Percentiles rank a stretch among this genome's conserved stretches.
Conservation (phyloP, 1,140 invertebrate genomes). For the Drosophila mojavensis region DNA sequence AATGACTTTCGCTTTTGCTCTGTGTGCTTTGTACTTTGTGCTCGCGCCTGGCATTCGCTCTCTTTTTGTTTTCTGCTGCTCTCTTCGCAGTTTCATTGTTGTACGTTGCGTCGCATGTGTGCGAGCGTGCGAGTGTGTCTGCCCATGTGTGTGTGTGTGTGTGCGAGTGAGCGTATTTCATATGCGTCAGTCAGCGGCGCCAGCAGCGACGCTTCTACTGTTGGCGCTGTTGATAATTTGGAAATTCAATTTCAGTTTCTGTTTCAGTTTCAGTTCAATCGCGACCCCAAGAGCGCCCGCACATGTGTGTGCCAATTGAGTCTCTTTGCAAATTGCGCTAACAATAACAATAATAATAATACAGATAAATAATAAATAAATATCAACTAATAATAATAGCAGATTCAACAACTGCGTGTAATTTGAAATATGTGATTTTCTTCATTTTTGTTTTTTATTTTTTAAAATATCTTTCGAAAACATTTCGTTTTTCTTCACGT, state of each 20-base stretch:
- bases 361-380: conserved; percentile 19
- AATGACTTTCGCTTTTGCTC: conserved; percentile 48
- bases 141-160: background rate
- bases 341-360: conserved; percentile 11
- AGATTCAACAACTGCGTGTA: conserved; percentile 28
- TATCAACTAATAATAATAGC: conserved; percentile 14
- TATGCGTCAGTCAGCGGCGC: conserved; percentile 24
- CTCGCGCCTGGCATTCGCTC: background rate
- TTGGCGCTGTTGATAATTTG: conserved; percentile 48
- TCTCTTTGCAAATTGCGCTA: conserved; percentile 25
- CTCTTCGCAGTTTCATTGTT: conserved; percentile 35
- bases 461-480: conserved; percentile 3
- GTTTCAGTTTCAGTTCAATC: conserved; percentile 69
- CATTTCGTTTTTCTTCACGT: conserved; percentile 18
- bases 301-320: conserved; percentile 36
- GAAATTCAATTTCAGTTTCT: conserved; percentile 49
- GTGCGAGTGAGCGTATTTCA: background rate
- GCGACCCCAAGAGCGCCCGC: conserved; percentile 66
- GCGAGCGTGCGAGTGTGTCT: background rate
- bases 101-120: conserved; percentile 12
- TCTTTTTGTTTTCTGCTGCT: conserved; percentile 11
- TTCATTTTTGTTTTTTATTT: conserved; percentile 1
- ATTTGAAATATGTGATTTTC: conserved; percentile 26
- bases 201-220: conserved; percentile 35
- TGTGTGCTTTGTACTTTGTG: conserved; percentile 19